A percentile compares a stretch with the other conserved stretches of the same genome.
phyloP scores from a whole-genome alignment of 2,797 vertebrate genomes.

The Dromococcyx pavoninus region DNA sequence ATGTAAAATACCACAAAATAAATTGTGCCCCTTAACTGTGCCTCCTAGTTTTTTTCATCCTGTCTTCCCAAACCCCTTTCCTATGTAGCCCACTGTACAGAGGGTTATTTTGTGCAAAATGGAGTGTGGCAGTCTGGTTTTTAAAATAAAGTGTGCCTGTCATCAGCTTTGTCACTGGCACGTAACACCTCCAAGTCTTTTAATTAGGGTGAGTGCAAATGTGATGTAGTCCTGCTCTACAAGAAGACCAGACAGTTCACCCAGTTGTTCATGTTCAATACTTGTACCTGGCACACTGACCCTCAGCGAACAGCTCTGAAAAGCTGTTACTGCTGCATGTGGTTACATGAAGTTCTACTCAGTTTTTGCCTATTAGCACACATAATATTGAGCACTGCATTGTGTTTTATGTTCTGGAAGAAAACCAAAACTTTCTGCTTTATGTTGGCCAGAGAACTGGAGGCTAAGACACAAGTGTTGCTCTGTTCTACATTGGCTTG shows the following conservation, averaged over 20 bases:
- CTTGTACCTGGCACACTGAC: background rate
- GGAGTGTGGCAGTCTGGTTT: fast-evolving
- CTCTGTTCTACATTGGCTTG: background rate
- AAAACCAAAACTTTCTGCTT: background rate
- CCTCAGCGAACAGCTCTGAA: background rate
- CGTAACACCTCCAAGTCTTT: background rate
- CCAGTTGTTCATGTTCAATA: background rate
- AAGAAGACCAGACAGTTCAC: background rate
- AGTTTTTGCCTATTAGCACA: background rate
- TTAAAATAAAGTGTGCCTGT: background rate
- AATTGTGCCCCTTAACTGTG: background rate
- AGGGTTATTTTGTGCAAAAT: background rate
- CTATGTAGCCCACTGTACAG: background rate
- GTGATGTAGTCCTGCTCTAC: background rate
- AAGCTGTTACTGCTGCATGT: background rate
- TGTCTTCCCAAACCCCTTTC: background rate
- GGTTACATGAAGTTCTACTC: background rate
- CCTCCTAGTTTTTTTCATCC: background rate
- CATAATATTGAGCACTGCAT: background rate
- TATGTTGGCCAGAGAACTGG: background rate
- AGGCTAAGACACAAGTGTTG: background rate
- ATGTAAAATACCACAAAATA: background rate
- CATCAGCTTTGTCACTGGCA: background rate
- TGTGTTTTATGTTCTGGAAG: conserved; percentile 2
- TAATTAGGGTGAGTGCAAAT: background rate